Evolutionary conservation across 2,797 vertebrate genomes (phyloP), one percentile per base, ranked within the genome.

Genomic region (Taeniopygia guttata): DNA sequence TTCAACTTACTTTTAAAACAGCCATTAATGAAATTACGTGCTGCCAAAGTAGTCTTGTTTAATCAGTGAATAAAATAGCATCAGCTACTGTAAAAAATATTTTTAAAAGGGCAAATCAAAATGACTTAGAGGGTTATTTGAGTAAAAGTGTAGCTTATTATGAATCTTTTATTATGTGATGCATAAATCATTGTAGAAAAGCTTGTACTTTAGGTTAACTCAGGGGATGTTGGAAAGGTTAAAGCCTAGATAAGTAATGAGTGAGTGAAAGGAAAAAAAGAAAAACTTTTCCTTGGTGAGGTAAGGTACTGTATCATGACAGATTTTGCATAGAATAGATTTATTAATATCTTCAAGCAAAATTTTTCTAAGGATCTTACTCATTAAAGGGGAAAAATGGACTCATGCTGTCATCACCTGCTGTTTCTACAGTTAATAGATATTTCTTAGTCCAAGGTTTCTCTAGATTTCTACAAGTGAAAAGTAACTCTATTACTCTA

Each of bases 111-210:
- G 34, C 60, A 84, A 92, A 93, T 80, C 55, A 91, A 92, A 94
- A 82, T 86, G 0, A 87, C 45, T 88, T 76, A 66, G 38, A 48
- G 60, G 29, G 10, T 82, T 95, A 95, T 66, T 78, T 89, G 62
- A 92, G 45, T 89, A 89, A 94, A 97, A 93, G 9, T 74, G 49
- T 85, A 79, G 73, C 93, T 96, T 96, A 92, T 87, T 96, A 77
- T 87, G 85, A 97, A 97, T 95, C 92, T 96, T 97, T 97, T 89
- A 96, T 94, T 93, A 79, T 60, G 29, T 72, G 18, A 95, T 97
- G 87, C 73, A 97, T 97, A 97, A 98, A 97, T 97, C 95, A 97
- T 95, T 90, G 84, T 52, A 96, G 85, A 96, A 95, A 96, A 96
- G 32, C 49, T 46, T 34, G 62, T 94, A 80, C 83, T 95, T 27